Percentiles rank a stretch among this genome's conserved stretches.
phyloP scores from a whole-genome alignment of 2,113 vertebrate species.

The Brachypodius melanocephalos region DNA sequence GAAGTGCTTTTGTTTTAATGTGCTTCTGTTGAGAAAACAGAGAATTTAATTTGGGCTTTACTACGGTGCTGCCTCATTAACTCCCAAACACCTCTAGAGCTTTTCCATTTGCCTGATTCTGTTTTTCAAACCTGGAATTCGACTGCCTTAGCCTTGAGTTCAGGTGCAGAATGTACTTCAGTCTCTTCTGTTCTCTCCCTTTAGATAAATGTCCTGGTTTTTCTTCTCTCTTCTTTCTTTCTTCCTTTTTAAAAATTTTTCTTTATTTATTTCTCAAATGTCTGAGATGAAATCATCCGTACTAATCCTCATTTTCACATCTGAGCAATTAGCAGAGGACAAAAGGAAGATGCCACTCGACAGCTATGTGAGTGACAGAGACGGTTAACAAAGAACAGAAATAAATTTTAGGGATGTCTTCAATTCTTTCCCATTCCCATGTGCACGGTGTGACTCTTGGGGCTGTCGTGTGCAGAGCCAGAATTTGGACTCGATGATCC shows the following conservation, averaged over 20 bases:
- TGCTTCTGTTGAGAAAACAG: not conserved
- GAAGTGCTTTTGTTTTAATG: not conserved
- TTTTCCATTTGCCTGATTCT: not conserved
- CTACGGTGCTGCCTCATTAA: not conserved
- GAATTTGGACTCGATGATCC: not conserved
- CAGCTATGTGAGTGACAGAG: not conserved
- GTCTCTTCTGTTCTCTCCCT: not conserved
- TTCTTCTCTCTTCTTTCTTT: not conserved
- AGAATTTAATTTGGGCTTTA: slow-evolving; percentile 12
- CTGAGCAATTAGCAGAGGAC: not conserved
- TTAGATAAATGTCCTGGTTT: not conserved
- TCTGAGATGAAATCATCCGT: not conserved
- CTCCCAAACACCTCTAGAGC: slow-evolving; percentile 24
- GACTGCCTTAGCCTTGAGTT: not conserved
- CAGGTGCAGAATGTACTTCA: not conserved
- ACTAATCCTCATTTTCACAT: not conserved
- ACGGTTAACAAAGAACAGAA: not conserved
- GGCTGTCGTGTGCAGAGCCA: not conserved
- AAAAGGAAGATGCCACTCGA: not conserved
- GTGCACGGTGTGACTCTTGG: no score
- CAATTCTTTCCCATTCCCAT: not conserved
- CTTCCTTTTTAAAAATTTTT: not conserved
- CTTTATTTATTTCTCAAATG: not conserved
- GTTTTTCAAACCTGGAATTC: not conserved
- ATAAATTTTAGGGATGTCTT: not conserved